phyloP scores from a whole-genome alignment of 2,797 vertebrate species.

The Pipistrellus nathusii region DNA sequence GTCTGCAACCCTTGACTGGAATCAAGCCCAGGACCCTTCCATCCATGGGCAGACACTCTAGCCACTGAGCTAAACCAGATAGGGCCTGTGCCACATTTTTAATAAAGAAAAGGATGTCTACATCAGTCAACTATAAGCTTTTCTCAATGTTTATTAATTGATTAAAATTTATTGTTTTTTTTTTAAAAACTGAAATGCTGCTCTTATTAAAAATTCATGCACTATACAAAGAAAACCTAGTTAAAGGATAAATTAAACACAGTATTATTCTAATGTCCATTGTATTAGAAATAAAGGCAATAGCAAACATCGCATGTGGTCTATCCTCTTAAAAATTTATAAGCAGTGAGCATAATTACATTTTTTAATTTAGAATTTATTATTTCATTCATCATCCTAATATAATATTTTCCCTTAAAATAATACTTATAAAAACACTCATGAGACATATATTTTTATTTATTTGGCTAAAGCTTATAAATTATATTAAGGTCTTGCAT shows the following conservation, averaged over 20 bases:
- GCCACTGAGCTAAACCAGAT: no score
- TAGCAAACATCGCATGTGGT: neutral
- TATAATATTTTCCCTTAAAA: neutral
- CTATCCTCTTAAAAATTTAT: neutral
- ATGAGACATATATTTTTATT: neutral
- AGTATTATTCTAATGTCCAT: conserved; percentile 15
- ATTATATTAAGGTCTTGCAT: neutral
- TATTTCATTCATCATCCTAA: neutral
- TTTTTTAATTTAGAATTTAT: conserved; percentile 26
- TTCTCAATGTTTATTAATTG: neutral
- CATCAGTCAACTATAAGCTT: neutral
- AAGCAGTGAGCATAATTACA: neutral
- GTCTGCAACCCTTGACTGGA: no score
- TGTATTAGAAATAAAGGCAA: conserved; percentile 4
- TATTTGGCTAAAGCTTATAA: neutral
- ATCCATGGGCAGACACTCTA: no score
- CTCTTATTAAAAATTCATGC: conserved; percentile 66
- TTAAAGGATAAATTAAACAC: neutral
- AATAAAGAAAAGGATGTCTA: conserved; percentile 10
- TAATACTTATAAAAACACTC: neutral
- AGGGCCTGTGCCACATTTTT: neutral
- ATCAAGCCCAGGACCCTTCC: no score
- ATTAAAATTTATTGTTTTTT: neutral
- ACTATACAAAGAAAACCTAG: conserved; percentile 36
- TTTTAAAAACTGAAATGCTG: conserved; percentile 15